Evolutionary conservation across 1,140 invertebrate genomes (phyloP).

Genomic region (Agrypnia vestita): DNA sequence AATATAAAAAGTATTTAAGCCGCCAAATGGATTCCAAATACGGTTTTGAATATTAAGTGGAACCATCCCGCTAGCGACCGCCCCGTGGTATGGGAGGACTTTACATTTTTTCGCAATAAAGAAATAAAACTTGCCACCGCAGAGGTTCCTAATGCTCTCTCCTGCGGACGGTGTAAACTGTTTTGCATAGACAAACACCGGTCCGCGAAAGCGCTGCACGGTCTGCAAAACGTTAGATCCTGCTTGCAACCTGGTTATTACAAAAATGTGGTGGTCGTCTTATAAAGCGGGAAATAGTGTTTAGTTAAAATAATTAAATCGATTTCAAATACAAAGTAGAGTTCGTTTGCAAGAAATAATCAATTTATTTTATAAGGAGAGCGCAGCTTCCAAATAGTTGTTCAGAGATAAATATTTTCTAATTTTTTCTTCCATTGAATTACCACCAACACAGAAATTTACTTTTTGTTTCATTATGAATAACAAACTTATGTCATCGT

Average conservation of each 20-base stretch:
- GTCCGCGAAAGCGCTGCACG: slow-evolving; percentile 37
- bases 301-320: too few relatives aligned
- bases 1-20: slow-evolving; percentile 60
- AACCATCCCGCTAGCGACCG: slow-evolving; percentile 17
- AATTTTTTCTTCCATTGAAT: too few relatives aligned
- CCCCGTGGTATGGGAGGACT: slow-evolving; percentile 47
- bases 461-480: too few relatives aligned
- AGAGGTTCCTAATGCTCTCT: slow-evolving; percentile 60
- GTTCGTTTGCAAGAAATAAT: too few relatives aligned
- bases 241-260: slow-evolving; percentile 14
- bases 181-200: slow-evolving; percentile 60
- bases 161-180: slow-evolving; percentile 54
- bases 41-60: slow-evolving; percentile 58
- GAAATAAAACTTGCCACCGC: slow-evolving; percentile 61
- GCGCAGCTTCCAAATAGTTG: too few relatives aligned
- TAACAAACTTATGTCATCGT: too few relatives aligned
- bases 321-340: too few relatives aligned
- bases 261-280: neutral
- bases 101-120: slow-evolving; percentile 62
- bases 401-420: too few relatives aligned
- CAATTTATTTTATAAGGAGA: too few relatives aligned
- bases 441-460: too few relatives aligned
- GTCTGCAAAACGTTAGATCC: slow-evolving; percentile 5
- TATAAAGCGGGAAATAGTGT: too few relatives aligned
- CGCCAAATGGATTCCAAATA: slow-evolving; percentile 60